Conservation (phyloP, 1,140 invertebrate species). For the Magallana gigas region DNA sequence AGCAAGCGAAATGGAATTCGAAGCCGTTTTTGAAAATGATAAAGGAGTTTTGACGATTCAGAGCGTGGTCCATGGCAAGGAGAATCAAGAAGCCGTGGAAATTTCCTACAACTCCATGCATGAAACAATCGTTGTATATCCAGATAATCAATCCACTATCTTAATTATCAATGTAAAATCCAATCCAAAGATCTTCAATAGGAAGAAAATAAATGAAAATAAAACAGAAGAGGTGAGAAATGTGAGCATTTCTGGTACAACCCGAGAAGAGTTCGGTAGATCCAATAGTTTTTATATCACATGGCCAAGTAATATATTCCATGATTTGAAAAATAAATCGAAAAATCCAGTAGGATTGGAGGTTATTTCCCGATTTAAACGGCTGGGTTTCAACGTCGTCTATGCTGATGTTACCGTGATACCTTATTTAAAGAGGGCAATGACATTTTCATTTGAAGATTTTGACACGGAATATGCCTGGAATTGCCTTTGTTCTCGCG, state of each 20-base stretch:
- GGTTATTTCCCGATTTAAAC: not conserved
- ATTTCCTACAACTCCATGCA: slow-evolving; percentile 14
- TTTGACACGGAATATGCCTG: slow-evolving; percentile 46
- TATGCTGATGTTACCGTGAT: slow-evolving; percentile 1
- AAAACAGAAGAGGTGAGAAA: slow-evolving; percentile 8
- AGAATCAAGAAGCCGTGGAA: not conserved
- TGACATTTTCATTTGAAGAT: not conserved
- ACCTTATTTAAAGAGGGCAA: too few relatives aligned
- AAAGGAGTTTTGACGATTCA: not conserved
- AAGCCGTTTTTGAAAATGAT: slow-evolving; percentile 17
- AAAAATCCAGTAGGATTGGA: not conserved
- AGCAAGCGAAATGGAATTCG: not conserved
- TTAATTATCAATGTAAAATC: slow-evolving; percentile 13
- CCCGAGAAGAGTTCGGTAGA: slow-evolving; percentile 1
- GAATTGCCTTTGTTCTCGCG: slow-evolving; percentile 20
- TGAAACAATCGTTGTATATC: not conserved
- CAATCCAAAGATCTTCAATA: not conserved
- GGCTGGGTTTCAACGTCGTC: not conserved
- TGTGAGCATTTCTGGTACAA: not conserved
- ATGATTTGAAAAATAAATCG: not conserved
- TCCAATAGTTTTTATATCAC: slow-evolving; percentile 18
- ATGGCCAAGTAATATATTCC: not conserved
- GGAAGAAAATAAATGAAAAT: not conserved
- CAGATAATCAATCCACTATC: not conserved
- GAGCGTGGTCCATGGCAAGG: not conserved